These are phyloP conservation scores for Cerastis leucographa DNA, from an alignment of 2,888 invertebrate species.

Conservation along the genomic window DNA sequence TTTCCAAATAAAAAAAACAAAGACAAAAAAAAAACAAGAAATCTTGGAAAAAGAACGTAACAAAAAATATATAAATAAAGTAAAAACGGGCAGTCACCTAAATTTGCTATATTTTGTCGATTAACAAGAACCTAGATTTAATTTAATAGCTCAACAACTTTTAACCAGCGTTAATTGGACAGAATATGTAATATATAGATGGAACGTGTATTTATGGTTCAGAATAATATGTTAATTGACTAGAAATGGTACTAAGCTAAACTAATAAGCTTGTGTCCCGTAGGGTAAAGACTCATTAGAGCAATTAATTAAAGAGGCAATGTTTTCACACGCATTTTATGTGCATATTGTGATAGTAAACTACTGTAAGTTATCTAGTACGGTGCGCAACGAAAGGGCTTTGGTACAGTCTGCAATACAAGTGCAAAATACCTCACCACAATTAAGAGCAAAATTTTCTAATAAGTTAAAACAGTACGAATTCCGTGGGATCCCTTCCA, in stretches of 20 bases:
- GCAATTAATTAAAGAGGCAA: constrained; percentile 48
- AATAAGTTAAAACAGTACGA: too few relatives aligned
- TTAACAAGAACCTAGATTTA: background rate
- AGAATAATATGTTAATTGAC: constrained; percentile 15
- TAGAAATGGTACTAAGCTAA: constrained; percentile 1
- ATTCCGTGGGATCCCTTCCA: too few relatives aligned
- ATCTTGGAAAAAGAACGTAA: background rate
- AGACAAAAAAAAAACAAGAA: background rate
- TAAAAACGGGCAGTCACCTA: background rate
- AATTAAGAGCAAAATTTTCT: too few relatives aligned
- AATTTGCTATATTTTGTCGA: background rate
- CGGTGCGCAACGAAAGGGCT: background rate
- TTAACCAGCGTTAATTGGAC: background rate
- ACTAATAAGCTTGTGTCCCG: constrained; percentile 35
- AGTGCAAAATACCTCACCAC: background rate
- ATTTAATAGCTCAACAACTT: background rate
- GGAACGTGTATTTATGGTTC: too few relatives aligned
- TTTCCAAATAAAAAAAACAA: background rate
- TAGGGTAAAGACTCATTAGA: constrained; percentile 42
- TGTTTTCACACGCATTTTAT: constrained; percentile 25
- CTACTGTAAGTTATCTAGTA: background rate
- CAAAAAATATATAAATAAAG: background rate
- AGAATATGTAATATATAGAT: too few relatives aligned
- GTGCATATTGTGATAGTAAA: constrained; percentile 10
- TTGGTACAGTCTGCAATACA: constrained; percentile 1